A percentile compares a stretch with the other conserved stretches of the same genome.
phyloP scores from a whole-genome alignment of 2,888 invertebrate species.

The Tachina lurida region DNA sequence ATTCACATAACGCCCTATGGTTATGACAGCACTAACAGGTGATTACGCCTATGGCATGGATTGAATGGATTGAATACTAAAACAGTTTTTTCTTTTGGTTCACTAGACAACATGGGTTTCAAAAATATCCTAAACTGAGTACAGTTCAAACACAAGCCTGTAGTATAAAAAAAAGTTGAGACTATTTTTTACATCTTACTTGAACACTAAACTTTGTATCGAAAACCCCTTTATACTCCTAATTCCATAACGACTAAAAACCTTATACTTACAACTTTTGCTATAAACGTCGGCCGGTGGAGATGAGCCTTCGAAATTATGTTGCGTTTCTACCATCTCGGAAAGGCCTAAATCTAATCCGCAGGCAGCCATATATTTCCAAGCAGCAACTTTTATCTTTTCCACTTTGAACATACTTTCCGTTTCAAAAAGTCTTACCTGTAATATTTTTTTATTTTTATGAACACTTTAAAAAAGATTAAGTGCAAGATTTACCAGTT shows the following conservation, averaged over 20 bases:
- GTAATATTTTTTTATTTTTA: background rate
- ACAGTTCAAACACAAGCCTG: too few species aligned
- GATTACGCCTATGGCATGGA: too few species aligned
- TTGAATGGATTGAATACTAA: too few species aligned
- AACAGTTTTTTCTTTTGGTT: too few species aligned
- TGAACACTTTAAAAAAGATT: background rate
- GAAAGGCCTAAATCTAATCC: conserved; percentile 91
- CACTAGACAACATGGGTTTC: too few species aligned
- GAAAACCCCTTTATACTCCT: background rate
- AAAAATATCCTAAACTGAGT: too few species aligned
- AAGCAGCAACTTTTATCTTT: conserved; percentile 98
- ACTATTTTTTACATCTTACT: too few species aligned
- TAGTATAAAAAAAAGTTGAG: too few species aligned
- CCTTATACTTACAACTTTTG: background rate
- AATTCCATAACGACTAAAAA: background rate
- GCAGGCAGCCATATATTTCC: conserved; percentile 98
- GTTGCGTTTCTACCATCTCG: conserved; percentile 83
- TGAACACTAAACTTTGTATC: conserved; percentile 32
- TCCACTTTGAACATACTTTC: conserved; percentile 89
- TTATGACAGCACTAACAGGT: too few species aligned
- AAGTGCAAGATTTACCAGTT: conserved; percentile 84
- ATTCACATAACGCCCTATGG: too few species aligned
- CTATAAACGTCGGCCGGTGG: too few species aligned
- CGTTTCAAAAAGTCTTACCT: conserved; percentile 83
- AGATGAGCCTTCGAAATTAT: background rate